Evolutionary conservation across 2,113 vertebrate species (phyloP).

Genomic region (Pelmatolapia mariae): DNA sequence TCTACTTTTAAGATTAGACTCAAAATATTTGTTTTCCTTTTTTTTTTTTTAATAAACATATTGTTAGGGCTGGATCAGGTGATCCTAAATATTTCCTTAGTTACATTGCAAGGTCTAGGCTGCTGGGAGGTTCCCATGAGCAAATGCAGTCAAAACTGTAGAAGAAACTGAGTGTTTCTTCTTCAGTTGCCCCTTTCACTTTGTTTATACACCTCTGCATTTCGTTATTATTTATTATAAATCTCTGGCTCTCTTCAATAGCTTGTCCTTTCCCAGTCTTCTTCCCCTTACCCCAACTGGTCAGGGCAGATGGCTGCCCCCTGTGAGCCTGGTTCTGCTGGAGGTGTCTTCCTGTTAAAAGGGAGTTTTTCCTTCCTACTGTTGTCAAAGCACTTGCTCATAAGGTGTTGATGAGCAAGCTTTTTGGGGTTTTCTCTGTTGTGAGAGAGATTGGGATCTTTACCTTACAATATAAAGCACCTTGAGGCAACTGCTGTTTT

Average conservation of each 20-base stretch:
- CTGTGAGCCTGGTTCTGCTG: background rate
- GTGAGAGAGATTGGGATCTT: no score
- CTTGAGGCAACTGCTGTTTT: background rate
- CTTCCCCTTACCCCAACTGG: background rate
- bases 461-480: background rate
- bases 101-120: background rate
- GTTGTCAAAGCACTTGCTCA: background rate
- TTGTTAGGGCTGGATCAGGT: background rate
- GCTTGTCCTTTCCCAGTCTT: background rate
- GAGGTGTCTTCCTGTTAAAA: background rate
- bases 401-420: background rate
- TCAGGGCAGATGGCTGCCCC: background rate
- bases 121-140: background rate
- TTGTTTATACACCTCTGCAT: background rate
- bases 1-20: background rate
- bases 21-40: background rate
- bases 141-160: background rate
- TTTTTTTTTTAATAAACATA: background rate
- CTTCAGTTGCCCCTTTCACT: background rate
- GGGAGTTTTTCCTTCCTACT: background rate
- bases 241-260: background rate
- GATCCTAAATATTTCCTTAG: background rate
- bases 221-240: background rate
- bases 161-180: background rate
- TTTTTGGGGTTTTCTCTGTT: background rate